Base-by-base conservation (phyloP, 2,797 vertebrate species). In the Urocyon cinereoargenteus region DNA sequence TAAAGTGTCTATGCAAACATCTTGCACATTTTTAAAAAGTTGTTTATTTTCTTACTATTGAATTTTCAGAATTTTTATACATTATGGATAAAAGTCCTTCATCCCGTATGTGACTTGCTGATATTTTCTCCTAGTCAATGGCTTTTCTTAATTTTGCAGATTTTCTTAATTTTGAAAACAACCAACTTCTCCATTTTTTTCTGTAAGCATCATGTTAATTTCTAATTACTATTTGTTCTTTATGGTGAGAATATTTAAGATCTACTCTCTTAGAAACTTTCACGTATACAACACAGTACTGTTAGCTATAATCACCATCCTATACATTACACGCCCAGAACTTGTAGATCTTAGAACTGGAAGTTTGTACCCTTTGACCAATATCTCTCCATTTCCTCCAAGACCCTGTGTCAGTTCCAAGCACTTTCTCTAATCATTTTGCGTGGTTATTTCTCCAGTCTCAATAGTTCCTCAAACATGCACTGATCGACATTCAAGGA, bases 141-240 rank as follows among this genome's bases (percentile, higher is more conserved):
- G 18, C 2, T 87, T 31, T 6, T 40, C 18, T 81, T 72, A 61
- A 81, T 55, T 87, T 81, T 73, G 3, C 28, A 51, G 10, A 59
- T 36, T 87, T 22, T 94, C 51, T 87, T 91, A 81, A 81, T 68
- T 87, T 68, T 87, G 22, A 53, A 78, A 31, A 83, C 59, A 45
- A 45, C 1, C 13, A 55, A 70, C 28, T 87, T 55, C n/a, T 49
- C 18, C 24, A 45, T 28, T 61, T 87, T 87, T 83, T 70, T 79
- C 61, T 55, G 13, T 90, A 72, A 84, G 16, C 22, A 21, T 45
- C 45, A 51, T 51, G 61, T 6, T 68, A 68, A 68, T 68, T 68
- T 68, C 31, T 18, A 49, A 49, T 75, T 49, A 28, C 26, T 40
- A 75, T 75, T 75, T 75, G 6, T 75, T 49, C 9, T 77, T 77